Evolutionary conservation across 2,113 vertebrate species (phyloP).

Genomic region (Dendropsophus ebraccatus): DNA sequence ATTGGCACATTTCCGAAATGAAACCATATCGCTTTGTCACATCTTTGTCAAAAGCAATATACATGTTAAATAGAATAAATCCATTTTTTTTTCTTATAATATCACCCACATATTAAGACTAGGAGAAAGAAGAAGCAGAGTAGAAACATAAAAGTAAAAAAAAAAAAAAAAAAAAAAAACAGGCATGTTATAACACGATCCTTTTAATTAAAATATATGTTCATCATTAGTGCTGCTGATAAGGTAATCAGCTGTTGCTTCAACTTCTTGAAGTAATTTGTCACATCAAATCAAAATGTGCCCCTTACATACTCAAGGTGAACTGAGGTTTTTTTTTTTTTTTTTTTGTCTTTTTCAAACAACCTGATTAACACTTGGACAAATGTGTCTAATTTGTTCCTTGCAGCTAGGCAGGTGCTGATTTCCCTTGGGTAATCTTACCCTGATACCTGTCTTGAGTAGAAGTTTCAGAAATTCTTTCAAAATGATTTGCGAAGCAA

Average conservation of each 20-base stretch:
- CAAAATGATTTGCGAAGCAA: background rate
- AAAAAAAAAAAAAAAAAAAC: constrained; percentile 7
- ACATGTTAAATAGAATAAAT: constrained; percentile 23
- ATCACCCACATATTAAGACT: too few species aligned
- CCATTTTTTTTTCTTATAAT: background rate
- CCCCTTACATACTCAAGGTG: constrained; percentile 48
- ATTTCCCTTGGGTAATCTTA: constrained; percentile 57
- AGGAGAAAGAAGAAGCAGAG: background rate
- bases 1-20: constrained; percentile 43
- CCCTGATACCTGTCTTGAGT: constrained; percentile 31
- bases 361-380: constrained; percentile 60
- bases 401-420: constrained; percentile 42
- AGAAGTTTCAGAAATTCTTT: background rate
- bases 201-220: constrained; percentile 53
- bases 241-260: constrained; percentile 57
- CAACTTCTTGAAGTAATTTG: constrained; percentile 62
- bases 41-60: constrained; percentile 48
- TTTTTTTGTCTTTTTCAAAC: constrained; percentile 48
- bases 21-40: constrained; percentile 30
- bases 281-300: constrained; percentile 61
- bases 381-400: constrained; percentile 46
- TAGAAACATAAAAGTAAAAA: constrained; percentile 2
- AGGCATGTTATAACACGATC: constrained; percentile 31
- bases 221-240: constrained; percentile 46
- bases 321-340: constrained; percentile 50